A percentile compares a stretch with the other conserved stretches of the same genome.
Conservation (phyloP, 2,797 vertebrate species). For the Otolemur crassicaudatus region DNA sequence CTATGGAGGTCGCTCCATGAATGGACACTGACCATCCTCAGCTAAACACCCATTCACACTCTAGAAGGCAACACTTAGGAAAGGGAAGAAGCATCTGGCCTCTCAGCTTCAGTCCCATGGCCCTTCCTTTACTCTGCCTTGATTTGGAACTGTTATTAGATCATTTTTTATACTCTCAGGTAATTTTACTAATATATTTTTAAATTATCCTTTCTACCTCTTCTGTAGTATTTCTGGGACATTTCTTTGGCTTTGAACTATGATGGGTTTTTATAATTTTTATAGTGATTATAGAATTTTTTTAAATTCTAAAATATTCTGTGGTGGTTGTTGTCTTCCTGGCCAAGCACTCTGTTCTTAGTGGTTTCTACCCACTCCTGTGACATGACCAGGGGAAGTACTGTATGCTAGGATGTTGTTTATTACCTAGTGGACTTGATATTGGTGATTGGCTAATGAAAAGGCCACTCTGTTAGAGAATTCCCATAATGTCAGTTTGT, state of each 20-base stretch:
- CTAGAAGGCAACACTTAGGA: neutral
- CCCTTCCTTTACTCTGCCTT: neutral
- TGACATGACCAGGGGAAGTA: accelerated
- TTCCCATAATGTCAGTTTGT: neutral
- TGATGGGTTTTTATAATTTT: neutral
- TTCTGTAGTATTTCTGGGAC: neutral
- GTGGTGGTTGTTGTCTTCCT: neutral
- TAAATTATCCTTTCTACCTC: neutral
- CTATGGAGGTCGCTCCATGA: neutral
- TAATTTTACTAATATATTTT: neutral
- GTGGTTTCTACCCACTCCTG: neutral
- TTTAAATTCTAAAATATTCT: neutral
- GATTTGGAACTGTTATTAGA: neutral
- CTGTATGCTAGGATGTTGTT: neutral
- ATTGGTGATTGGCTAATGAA: neutral
- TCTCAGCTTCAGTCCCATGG: accelerated
- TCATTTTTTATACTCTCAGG: neutral
- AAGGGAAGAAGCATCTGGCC: accelerated
- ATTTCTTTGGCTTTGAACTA: neutral
- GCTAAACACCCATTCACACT: accelerated
- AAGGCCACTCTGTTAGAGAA: neutral
- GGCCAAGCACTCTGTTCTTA: neutral
- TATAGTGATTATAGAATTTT: neutral
- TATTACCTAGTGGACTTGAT: neutral
- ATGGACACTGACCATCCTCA: neutral